A percentile compares a stretch with the other conserved stretches of the same genome.
Conservation (phyloP, 2,113 vertebrate genomes). For the Labeo rohita region DNA sequence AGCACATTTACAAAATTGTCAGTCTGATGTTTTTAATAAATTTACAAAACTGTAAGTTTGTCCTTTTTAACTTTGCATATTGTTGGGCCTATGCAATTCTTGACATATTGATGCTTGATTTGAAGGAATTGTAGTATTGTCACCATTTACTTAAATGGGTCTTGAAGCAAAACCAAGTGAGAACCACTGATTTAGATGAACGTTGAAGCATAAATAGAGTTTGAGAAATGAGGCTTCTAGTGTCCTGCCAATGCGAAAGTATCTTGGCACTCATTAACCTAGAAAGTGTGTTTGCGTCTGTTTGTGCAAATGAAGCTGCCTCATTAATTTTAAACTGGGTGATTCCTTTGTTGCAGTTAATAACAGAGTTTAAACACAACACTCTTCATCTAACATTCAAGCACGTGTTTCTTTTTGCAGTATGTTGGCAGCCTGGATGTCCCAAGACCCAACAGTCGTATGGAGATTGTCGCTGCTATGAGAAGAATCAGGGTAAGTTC, state of each 20-base stretch:
- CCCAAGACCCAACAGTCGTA: conserved; percentile 88
- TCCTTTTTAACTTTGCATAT: background rate
- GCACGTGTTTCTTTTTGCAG: conserved; percentile 65
- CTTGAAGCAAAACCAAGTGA: background rate
- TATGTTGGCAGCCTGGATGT: conserved; percentile 90
- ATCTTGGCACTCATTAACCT: background rate
- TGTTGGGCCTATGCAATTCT: background rate
- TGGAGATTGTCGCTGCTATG: conserved; percentile 94
- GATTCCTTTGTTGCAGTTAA: background rate
- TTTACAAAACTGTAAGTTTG: background rate
- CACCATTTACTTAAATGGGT: background rate
- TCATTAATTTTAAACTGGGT: background rate
- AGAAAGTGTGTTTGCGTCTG: background rate
- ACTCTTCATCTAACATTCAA: background rate
- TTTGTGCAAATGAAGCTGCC: conserved; percentile 4
- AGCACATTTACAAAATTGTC: too few relatives aligned
- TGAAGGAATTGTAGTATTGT: too few relatives aligned
- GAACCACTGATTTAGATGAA: background rate
- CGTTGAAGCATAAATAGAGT: background rate
- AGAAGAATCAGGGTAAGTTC: conserved; percentile 88
- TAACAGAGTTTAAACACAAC: background rate
- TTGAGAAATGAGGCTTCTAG: background rate
- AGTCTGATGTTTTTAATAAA: too few relatives aligned
- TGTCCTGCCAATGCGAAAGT: background rate
- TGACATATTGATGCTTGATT: background rate